These are phyloP conservation scores for Cryptocephalus moraei DNA, from an alignment of 2,888 invertebrate species.

Conservation along the genomic window DNA sequence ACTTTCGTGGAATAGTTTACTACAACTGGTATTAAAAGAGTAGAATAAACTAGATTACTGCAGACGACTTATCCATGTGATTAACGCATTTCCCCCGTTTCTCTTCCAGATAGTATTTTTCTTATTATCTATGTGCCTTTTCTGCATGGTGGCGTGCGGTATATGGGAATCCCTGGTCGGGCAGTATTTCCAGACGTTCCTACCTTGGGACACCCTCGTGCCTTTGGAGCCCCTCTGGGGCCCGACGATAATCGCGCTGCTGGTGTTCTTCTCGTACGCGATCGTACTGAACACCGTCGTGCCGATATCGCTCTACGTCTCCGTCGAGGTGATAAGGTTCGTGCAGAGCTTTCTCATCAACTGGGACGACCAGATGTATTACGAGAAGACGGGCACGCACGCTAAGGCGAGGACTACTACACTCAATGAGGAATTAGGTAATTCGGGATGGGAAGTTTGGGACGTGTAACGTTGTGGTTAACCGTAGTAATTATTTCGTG, in stretches of 20 bases:
- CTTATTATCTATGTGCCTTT: constrained; percentile 92
- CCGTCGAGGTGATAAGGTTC: constrained; percentile 93
- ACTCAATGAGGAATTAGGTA: constrained; percentile 91
- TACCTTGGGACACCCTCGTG: constrained; percentile 92
- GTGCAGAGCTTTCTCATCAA: constrained; percentile 97
- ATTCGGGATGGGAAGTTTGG: constrained; percentile 8
- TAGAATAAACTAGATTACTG: no score
- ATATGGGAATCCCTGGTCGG: constrained; percentile 96
- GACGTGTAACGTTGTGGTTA: no score
- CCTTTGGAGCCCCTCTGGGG: constrained; percentile 74
- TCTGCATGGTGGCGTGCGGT: constrained; percentile 95
- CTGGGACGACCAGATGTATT: constrained; percentile 98
- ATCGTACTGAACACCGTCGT: constrained; percentile 99
- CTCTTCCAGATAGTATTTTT: constrained; percentile 88
- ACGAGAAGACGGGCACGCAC: constrained; percentile 78
- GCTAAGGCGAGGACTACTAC: constrained; percentile 97
- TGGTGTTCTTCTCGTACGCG: constrained; percentile 98
- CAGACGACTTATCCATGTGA: no score
- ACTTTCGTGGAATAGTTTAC: no score
- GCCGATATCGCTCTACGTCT: constrained; percentile 97
- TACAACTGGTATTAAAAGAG: no score
- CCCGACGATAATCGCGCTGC: constrained; percentile 85
- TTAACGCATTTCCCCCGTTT: no score
- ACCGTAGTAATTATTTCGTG: no score
- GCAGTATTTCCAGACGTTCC: constrained; percentile 76